Evolutionary conservation across 35 echinoderm and acorn worm species (phyloP).

Genomic region (Chiridota heheva): DNA sequence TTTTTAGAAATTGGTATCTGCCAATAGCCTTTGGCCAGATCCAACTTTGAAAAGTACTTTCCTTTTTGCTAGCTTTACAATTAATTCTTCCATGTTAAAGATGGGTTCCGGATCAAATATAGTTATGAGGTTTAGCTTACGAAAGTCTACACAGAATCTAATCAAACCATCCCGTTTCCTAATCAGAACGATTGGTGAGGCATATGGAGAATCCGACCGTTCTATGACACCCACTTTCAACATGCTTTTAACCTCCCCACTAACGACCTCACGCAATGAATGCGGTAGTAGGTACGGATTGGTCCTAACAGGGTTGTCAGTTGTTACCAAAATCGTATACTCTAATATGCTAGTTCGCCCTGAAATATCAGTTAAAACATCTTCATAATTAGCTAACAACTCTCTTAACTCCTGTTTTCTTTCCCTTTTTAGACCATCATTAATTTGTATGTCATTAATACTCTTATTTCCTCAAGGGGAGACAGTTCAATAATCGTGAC

Average conservation of each 20-base stretch:
- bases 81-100: too few relatives aligned
- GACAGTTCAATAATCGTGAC: too few relatives aligned
- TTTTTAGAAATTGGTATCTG: conserved; percentile 16
- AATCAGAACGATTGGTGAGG: too few relatives aligned
- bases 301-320: conserved; percentile 20
- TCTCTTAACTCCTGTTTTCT: background rate
- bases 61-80: too few relatives aligned
- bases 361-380: conserved; percentile 55
- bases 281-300: conserved; percentile 25
- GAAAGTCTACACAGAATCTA: too few relatives aligned
- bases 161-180: too few relatives aligned
- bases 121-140: too few relatives aligned
- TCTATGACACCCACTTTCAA: conserved; percentile 57
- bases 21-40: conserved; percentile 45
- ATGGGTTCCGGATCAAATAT: too few relatives aligned
- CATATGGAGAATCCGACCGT: conserved; percentile 29
- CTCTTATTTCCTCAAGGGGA: background rate
- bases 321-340: conserved; percentile 17
- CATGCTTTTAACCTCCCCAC: conserved; percentile 48
- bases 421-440: background rate
- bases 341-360: conserved; percentile 6
- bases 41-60: conserved; percentile 38
- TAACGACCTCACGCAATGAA: conserved; percentile 2
- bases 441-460: background rate
- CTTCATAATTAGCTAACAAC: conserved; percentile 5